phyloP scores from a whole-genome alignment of 2,888 invertebrate species.

The Andrena camellia region DNA sequence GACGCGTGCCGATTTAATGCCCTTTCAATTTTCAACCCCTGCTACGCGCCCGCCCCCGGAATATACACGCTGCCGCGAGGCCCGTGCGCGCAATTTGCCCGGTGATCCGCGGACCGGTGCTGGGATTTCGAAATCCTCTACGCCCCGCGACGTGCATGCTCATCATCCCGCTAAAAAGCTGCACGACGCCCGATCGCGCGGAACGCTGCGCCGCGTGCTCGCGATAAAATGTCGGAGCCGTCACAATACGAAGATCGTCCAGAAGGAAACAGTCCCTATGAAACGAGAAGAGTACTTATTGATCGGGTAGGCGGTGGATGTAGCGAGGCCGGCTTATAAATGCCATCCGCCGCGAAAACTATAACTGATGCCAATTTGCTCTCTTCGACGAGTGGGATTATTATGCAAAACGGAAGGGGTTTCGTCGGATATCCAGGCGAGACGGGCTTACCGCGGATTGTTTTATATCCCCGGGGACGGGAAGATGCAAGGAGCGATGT shows the following conservation, averaged over 20 bases:
- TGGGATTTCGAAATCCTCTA: background rate
- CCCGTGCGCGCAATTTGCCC: background rate
- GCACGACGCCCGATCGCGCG: background rate
- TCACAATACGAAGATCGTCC: conserved; percentile 4
- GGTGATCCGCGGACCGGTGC: background rate
- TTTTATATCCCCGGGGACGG: background rate
- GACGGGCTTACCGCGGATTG: background rate
- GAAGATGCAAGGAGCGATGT: background rate
- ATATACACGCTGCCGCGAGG: background rate
- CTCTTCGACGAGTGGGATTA: conserved; percentile 23
- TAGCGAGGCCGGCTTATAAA: conserved; percentile 52
- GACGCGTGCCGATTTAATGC: conserved; percentile 24
- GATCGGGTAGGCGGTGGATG: conserved; percentile 63
- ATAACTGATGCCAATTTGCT: conserved; percentile 48
- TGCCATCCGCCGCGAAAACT: conserved; percentile 53
- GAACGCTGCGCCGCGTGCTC: background rate
- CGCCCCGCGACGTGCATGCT: no score
- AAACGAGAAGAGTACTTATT: conserved; percentile 71
- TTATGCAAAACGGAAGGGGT: conserved; percentile 23
- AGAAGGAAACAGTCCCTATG: conserved; percentile 57
- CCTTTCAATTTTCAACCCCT: conserved; percentile 15
- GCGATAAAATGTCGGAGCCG: conserved; percentile 8
- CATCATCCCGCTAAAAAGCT: background rate
- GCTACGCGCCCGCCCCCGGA: background rate
- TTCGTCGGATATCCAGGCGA: conserved; percentile 2